Base-by-base conservation (phyloP, 2,888 invertebrate genomes). In the Lithophane semibrunnea region DNA sequence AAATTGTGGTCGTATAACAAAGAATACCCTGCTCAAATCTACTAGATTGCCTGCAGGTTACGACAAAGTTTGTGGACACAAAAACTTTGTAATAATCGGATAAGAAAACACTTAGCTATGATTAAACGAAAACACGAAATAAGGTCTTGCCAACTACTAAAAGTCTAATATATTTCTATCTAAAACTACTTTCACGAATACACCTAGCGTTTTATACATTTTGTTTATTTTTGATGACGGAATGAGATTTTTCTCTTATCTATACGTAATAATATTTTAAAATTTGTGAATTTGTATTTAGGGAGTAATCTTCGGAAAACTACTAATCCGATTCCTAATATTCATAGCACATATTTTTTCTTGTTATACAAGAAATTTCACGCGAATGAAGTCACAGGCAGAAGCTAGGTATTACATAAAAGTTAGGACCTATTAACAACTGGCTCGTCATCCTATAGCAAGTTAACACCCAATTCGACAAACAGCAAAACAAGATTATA, bases 11-110 rank as follows among this genome's bases (percentile, higher is more conserved):
- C 18, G 0, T 18, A 42, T 24, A 13, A 37, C 37, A 61, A 73
- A 52, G 24, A 16, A 42, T 12, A 52, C 49, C 1, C 12, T 4
- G 29, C 0, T 37, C 29, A 21, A 29, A 75, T 74, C 21, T 64
- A 56, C 12, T 56, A 16, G 24, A 65, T 58, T 65, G 21, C 2
- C 3, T 29, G n/a, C 13, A 24, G 12, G 12, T 5, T 4, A n/a
- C 21, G 24, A 42, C n/a, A 66, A n/a, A 29, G 9, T 29, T 65
- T 29, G 4, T 29, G 21, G 21, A 58, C 61, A 8, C 18, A 42
- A 18, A 73, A 75, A 44, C 44, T 37, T 61, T 76, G 29, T 21
- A 16, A 29, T 66, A 76, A 76, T 76, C 18, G 18, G 60, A 77
- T 61, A 12, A 37, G 29, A 77, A 77, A 77, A 61, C 54, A 63